Conservation (phyloP, 2,797 vertebrate genomes). For the Fratercula arctica region DNA sequence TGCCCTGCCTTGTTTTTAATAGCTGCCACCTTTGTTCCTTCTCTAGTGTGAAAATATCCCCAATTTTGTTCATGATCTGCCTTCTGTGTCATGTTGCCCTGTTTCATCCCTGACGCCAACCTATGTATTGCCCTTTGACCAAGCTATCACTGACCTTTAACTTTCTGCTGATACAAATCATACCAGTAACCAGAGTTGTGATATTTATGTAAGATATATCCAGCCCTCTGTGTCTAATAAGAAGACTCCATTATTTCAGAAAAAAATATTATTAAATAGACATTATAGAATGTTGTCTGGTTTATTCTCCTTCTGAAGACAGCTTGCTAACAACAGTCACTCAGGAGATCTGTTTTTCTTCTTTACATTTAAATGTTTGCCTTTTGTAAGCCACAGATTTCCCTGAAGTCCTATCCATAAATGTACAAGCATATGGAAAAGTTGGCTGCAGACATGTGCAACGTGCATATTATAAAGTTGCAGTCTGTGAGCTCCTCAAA, state of each 20-base stretch:
- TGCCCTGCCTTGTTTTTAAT: neutral
- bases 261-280: neutral
- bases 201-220: neutral
- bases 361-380: constrained; percentile 25
- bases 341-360: constrained; percentile 43
- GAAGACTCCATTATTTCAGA: neutral
- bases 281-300: neutral
- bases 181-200: neutral
- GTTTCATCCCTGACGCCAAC: neutral
- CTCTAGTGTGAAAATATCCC: neutral
- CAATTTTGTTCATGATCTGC: neutral
- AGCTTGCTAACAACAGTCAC: constrained; percentile 21
- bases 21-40: neutral
- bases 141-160: neutral
- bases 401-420: neutral
- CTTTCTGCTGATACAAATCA: neutral
- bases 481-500: neutral
- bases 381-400: constrained; percentile 25
- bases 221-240: neutral
- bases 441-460: constrained; percentile 14
- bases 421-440: neutral
- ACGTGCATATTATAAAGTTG: neutral
- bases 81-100: neutral
- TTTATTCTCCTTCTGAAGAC: constrained; percentile 15
- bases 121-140: neutral